Evolutionary conservation across 2,888 invertebrate genomes (phyloP).

Genomic region (Aricia artaxerxes): DNA sequence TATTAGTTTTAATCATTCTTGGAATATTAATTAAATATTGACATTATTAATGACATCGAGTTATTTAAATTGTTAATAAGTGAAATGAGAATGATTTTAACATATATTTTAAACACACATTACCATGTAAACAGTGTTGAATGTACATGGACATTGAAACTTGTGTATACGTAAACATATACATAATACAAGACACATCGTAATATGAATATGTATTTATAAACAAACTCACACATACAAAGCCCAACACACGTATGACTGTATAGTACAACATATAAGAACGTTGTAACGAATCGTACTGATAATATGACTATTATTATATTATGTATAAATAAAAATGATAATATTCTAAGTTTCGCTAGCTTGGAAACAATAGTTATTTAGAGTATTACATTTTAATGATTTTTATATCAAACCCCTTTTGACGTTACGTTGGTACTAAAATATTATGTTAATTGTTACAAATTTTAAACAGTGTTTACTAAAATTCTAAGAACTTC

Average conservation of each 20-base stretch:
- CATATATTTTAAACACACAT: not conserved
- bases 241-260: not conserved
- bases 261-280: not conserved
- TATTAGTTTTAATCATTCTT: not conserved
- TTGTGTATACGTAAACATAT: not conserved
- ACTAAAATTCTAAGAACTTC: not conserved
- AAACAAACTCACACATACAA: not conserved
- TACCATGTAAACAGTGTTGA: not conserved
- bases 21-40: not conserved
- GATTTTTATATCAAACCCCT: not conserved
- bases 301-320: slow-evolving; percentile 5
- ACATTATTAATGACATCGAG: not conserved
- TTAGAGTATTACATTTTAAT: not conserved
- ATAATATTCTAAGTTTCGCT: not conserved
- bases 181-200: not conserved
- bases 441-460: not conserved
- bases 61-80: not conserved
- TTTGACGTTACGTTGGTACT: not conserved
- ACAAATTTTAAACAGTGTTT: not conserved
- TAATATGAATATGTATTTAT: slow-evolving; percentile 6
- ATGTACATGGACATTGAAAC: slow-evolving; percentile 3
- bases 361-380: not conserved
- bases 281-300: not conserved
- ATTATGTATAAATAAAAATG: slow-evolving; percentile 9
- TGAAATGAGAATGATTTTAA: not conserved